Evolutionary conservation across 2,888 invertebrate species (phyloP), one percentile per base, ranked within the genome.

Genomic region (Clitarchus hookeri): DNA sequence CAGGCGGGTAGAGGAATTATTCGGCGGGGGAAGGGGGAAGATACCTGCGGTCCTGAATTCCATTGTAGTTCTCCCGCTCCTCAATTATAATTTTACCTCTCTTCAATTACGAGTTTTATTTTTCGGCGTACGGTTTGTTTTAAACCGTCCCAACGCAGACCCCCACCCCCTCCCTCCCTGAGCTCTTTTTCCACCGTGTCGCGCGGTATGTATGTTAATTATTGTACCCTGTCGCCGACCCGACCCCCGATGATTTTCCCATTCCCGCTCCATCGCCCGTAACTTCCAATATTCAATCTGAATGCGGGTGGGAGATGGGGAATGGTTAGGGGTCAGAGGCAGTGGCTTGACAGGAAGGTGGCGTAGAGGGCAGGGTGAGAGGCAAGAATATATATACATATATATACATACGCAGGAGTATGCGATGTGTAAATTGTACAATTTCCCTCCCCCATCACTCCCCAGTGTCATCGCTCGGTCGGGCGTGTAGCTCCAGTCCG

Each of bases 41-140:
- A 13, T 48, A 48, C 48, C 48, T 11, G 6, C 48, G 48, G 65
- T 19, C 65, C 65, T n/a, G 65, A 65, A 65, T n/a, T 65, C 65
- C 65, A 19, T 3, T 65, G 65, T 65, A 65, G 16, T 65, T 65
- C 16, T 65, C 23, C 23, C 65, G 6, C 23, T 19, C 23, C n/a
- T n/a, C 65, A 65, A n/a, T 65, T 65, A 65, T n/a, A 65, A 65
- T 65, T 65, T 65, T 65, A 65, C n/a, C 65, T 65, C 65, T 65
- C n/a, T 65, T 65, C 65, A 65, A 65, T 65, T 65, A 65, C 65
- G 65, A 65, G 13, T 65, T 65, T 65, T 65, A 65, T 65, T 65
- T 65, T 65, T n/a, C 65, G 23, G 65, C n/a, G 65, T 19, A 65
- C 65, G 65, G 65, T 65, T n/a, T 65, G 65, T 65, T 65, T n/a